phyloP scores from a whole-genome alignment of 2,888 invertebrate species.

The Drosophila anomalata region DNA sequence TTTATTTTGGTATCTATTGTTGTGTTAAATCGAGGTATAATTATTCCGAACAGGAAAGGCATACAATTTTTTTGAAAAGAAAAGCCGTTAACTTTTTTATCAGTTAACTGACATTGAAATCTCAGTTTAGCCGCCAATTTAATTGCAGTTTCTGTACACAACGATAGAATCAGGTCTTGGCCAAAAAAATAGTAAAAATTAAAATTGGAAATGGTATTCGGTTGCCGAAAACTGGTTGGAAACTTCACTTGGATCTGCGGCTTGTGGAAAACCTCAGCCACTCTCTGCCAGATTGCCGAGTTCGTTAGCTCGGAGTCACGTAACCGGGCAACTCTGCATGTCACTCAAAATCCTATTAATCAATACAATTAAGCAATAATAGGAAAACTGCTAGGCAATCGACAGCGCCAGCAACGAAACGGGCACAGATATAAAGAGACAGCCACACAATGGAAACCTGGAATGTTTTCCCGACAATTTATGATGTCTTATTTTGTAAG shows the following conservation, averaged over 20 bases:
- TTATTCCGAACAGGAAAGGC: background rate
- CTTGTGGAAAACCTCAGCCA: conserved; percentile 13
- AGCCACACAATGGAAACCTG: conserved; percentile 51
- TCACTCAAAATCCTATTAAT: conserved; percentile 74
- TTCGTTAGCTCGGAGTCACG: conserved; percentile 68
- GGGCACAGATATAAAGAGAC: conserved; percentile 12
- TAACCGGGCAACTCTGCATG: conserved; percentile 59
- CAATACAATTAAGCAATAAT: conserved; percentile 76
- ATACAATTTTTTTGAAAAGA: background rate
- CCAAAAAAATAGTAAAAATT: background rate
- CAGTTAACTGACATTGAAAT: conserved; percentile 1
- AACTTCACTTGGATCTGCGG: conserved; percentile 19
- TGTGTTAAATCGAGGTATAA: background rate
- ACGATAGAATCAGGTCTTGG: conserved; percentile 31
- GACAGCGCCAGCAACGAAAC: conserved; percentile 36
- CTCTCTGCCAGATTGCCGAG: conserved; percentile 36
- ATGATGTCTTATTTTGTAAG: conserved; percentile 77
- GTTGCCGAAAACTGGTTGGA: conserved; percentile 34
- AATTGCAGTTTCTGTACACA: background rate
- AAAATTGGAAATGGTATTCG: conserved; percentile 12
- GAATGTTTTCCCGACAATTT: conserved; percentile 68
- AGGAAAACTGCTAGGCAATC: conserved; percentile 70
- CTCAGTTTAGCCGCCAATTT: background rate
- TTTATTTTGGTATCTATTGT: background rate
- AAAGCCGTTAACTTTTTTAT: background rate